Evolutionary conservation across 2,113 vertebrate species (phyloP), one percentile per base, ranked within the genome.

Genomic region (Hippopotamus amphibius): DNA sequence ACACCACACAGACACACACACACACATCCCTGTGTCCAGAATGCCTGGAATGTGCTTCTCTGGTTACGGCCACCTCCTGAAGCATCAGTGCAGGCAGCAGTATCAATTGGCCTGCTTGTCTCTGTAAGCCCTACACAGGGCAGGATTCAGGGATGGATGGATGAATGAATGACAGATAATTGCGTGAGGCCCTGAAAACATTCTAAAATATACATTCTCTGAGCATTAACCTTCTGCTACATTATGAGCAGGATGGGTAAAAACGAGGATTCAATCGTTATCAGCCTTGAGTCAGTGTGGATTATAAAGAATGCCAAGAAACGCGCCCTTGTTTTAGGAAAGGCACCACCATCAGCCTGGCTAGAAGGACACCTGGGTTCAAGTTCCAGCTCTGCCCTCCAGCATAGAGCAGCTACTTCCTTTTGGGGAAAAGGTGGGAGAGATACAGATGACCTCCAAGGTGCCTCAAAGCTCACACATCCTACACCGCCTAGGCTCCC

Each of bases 401-500:
- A 1, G n/a, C 5, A 1, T 28, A 68, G 22, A 93, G 24, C 15
- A 55, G 83, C 19, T 2, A 9, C 37, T n/a, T 88, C 15, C 37
- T 71, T 71, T 94, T 24, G 46, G 9, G 28, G 63, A 28, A 89
- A 50, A 55, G 4, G 41, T 43, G 26, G 48, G n/a, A 17, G 57
- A 61, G 28, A 71, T 1, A 43, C 50, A 50, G 43, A 8, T 5
- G 82, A 63, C 9, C 46, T 65, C 69, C 55, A 41, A 21, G 59
- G 77, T 2, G 22, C 71, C 33, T 46, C 77, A 9, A 24, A 72
- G 17, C 28, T 24, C 11, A n/a, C 11, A 10, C 26, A 2, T 3
- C 3, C 7, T 46, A 13, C 1, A 1, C 17, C 0, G 0, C 15
- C 5, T 0, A 46, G 66, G 30, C 16, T 81, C n/a, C 55, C 6